Base-by-base conservation (phyloP, 2,888 invertebrate genomes). In the Priocnemis perturbator region DNA sequence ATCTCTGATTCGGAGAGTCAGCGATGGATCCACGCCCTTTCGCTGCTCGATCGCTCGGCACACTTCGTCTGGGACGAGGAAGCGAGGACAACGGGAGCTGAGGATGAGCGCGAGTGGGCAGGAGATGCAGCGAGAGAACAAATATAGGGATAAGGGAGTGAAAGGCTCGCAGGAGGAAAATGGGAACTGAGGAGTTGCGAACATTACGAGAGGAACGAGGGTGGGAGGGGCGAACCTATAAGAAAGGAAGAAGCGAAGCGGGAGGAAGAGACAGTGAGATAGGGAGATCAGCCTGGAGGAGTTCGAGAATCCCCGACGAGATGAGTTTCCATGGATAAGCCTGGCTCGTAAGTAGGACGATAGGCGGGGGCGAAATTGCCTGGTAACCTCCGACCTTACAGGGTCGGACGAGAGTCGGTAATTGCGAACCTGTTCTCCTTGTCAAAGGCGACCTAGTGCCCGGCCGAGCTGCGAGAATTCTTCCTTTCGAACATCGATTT, bases 381-480 rank as follows among this genome's bases (percentile, higher is more conserved):
- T 76, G 81, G 79, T 85, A 83, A 85, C 85, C 85, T 84, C 76
- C 78, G 82, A 79, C 81, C 80, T 79, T 73, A 74, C 78, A 73
- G 74, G 69, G 58, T 60, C 75, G 74, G 69, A 70, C 67, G 65
- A 77, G 79, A 72, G 81, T 79, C 79, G 81, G 83, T 84, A 86
- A 82, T 85, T 83, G 79, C 77, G 69, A 79, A 67, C 74, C 73
- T 77, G 74, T 81, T 78, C 68, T 67, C 68, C 69, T 66, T 78
- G 74, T 77, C 77, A 77, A 80, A 77, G 79, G 71, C 66, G 74
- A 76, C 58, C 67, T 63, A 64, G 50, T 53, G 70, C 60, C 53
- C 63, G 75, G 64, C 69, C 64, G 67, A 58, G 58, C 56, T 26
- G 52, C 65, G 58, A 69, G 50, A 50, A 50, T 30, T 67, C 72